phyloP scores from a whole-genome alignment of 2,113 vertebrate genomes.

The Lynx canadensis region DNA sequence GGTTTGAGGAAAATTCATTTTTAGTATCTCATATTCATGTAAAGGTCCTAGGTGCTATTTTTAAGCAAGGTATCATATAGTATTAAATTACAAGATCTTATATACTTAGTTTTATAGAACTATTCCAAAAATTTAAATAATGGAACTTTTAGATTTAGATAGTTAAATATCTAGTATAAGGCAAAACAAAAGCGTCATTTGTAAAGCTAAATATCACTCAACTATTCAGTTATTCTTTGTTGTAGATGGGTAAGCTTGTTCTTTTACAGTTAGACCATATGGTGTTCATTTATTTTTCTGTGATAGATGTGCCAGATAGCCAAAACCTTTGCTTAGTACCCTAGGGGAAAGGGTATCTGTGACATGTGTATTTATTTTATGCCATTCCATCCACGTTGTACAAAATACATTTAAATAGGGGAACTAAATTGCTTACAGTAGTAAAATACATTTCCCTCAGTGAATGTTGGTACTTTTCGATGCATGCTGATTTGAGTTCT shows the following conservation, averaged over 20 bases:
- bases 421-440: slow-evolving; percentile 81
- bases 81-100: background rate
- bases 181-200: slow-evolving; percentile 55
- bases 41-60: background rate
- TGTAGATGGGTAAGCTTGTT: background rate
- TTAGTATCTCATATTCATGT: background rate
- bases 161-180: background rate
- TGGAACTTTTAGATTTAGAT: background rate
- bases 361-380: slow-evolving; percentile 61
- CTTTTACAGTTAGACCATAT: background rate
- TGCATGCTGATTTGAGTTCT: slow-evolving; percentile 75
- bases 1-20: background rate
- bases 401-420: slow-evolving; percentile 76
- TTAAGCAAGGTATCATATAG: background rate
- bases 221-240: background rate
- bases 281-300: background rate
- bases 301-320: background rate
- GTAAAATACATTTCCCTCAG: slow-evolving; percentile 81
- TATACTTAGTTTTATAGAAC: slow-evolving; percentile 23
- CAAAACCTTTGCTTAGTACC: background rate
- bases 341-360: slow-evolving; percentile 57
- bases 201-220: slow-evolving; percentile 47
- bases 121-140: background rate
- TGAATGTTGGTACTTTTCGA: slow-evolving; percentile 54
- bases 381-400: slow-evolving; percentile 11